Percentiles rank a stretch among this genome's conserved stretches.
Evolutionary conservation across 2,888 invertebrate genomes (phyloP).

Genomic region (Ochropacha duplaris): DNA sequence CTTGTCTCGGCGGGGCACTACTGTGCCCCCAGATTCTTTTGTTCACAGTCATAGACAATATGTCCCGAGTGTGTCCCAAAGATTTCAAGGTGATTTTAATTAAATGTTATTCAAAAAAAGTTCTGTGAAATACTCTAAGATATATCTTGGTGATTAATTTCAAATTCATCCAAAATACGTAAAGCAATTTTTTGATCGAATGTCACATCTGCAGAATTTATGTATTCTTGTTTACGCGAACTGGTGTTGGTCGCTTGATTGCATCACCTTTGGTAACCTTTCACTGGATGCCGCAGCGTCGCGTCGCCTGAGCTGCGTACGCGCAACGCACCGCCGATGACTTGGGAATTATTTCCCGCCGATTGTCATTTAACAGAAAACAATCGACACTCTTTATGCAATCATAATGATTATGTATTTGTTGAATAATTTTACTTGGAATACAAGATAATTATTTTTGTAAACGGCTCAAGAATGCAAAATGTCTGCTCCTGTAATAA

Average conservation of each 20-base stretch:
- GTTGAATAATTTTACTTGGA: neutral
- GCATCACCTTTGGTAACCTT: slow-evolving; percentile 38
- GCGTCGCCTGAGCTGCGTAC: neutral
- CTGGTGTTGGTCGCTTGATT: slow-evolving; percentile 39
- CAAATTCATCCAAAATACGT: too few relatives aligned
- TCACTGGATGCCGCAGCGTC: slow-evolving; percentile 34
- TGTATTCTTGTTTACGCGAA: slow-evolving; percentile 8
- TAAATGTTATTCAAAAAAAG: too few relatives aligned
- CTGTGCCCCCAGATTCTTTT: too few relatives aligned
- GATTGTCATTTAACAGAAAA: neutral
- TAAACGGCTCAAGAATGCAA: too few relatives aligned
- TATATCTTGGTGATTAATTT: too few relatives aligned
- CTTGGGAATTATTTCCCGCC: neutral
- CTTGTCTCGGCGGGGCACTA: too few relatives aligned
- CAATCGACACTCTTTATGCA: neutral
- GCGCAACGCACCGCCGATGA: slow-evolving; percentile 1
- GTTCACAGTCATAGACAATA: neutral
- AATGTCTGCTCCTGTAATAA: too few relatives aligned
- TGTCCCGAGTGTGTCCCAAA: too few relatives aligned
- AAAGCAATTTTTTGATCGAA: too few relatives aligned
- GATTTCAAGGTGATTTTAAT: too few relatives aligned
- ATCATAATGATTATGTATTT: neutral
- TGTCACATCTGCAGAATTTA: neutral
- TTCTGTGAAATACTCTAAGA: too few relatives aligned
- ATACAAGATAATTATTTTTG: too few relatives aligned